A percentile compares a stretch with the other conserved stretches of the same genome.
Conservation (phyloP, 1,140 invertebrate genomes). For the Sinella curviseta region DNA sequence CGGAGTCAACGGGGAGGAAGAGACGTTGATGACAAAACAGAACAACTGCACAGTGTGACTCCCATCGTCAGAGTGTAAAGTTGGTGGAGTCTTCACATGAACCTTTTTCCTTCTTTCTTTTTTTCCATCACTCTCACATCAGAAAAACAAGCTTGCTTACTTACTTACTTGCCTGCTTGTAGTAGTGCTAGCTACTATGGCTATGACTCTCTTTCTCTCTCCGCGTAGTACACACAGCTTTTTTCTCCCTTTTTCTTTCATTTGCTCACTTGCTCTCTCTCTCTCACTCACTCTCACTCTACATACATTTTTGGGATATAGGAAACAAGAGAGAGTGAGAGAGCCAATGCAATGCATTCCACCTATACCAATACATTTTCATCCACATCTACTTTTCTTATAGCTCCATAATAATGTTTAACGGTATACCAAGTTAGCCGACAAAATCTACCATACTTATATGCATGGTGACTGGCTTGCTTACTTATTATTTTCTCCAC, state of each 20-base stretch:
- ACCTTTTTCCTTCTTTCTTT: neutral
- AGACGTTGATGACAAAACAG: constrained; percentile 23
- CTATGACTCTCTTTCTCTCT: neutral
- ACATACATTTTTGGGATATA: too few species aligned
- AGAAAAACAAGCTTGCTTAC: constrained; percentile 12
- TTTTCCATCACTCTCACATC: constrained; percentile 13
- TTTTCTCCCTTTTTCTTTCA: neutral
- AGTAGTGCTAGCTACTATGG: too few species aligned
- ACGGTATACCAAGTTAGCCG: neutral
- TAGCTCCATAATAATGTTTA: too few species aligned
- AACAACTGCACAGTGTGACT: constrained; percentile 25
- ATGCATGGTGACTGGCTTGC: neutral
- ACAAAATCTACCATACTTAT: neutral
- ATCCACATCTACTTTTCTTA: neutral
- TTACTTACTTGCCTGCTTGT: neutral
- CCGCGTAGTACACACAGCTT: neutral
- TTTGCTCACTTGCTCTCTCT: neutral
- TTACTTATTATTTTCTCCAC: neutral
- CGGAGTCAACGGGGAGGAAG: constrained; percentile 25
- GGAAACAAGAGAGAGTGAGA: too few species aligned
- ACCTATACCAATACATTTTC: neutral
- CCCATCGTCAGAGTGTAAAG: constrained; percentile 24
- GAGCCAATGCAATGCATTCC: too few species aligned
- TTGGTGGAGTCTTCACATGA: constrained; percentile 21
- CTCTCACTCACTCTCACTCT: neutral